Conservation (phyloP, 2,113 vertebrate genomes). For the Xiphias gladius region DNA sequence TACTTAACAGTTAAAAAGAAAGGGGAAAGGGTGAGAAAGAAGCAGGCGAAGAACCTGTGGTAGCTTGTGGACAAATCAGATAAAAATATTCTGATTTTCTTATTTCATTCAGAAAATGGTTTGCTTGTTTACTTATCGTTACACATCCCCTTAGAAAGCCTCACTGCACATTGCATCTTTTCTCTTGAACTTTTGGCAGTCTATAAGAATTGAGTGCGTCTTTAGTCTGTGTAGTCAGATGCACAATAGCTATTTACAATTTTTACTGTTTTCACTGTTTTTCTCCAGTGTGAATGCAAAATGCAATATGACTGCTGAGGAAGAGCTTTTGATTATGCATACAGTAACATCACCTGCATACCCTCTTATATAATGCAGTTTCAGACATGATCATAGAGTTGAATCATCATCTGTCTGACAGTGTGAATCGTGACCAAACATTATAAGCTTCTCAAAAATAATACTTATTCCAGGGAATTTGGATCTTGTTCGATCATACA, state of each 20-base stretch:
- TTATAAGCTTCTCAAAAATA: no score
- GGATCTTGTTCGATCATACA: not conserved
- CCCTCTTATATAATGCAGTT: no score
- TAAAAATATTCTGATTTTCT: not conserved
- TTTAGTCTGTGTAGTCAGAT: not conserved
- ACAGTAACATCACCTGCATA: not conserved
- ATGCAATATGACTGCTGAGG: not conserved
- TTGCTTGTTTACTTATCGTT: not conserved
- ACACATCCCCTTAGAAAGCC: not conserved
- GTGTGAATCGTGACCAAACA: no score
- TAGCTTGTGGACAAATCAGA: not conserved
- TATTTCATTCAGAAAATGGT: not conserved
- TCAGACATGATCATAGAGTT: no score
- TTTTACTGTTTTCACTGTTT: no score
- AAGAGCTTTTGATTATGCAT: not conserved
- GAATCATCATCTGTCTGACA: no score
- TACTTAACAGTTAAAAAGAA: not conserved
- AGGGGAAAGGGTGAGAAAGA: not conserved
- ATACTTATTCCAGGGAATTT: no score
- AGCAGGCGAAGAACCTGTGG: not conserved
- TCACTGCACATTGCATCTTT: not conserved
- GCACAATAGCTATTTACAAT: not conserved
- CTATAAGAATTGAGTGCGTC: conserved; percentile 19
- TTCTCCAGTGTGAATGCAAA: no score
- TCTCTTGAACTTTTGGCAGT: conserved; percentile 17